Evolutionary conservation across 2,797 vertebrate species (phyloP).

Genomic region (Odontamblyopus rebecca): DNA sequence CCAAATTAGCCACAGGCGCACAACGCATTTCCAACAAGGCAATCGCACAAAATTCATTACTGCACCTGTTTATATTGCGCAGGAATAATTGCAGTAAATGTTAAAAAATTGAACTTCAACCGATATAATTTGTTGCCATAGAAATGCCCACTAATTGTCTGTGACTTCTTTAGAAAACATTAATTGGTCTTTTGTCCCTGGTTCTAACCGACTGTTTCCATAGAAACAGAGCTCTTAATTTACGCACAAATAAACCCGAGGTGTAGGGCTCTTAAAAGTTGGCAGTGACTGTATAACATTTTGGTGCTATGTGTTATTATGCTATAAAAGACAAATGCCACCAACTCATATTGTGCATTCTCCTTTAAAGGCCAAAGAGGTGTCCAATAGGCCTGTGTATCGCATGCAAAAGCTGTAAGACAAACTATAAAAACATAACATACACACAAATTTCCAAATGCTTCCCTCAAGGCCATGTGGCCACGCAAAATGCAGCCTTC

Average conservation of each 20-base stretch:
- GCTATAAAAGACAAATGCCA: neutral
- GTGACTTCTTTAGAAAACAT: neutral
- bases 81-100: neutral
- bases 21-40: neutral
- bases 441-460: too few relatives aligned
- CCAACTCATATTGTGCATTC: neutral
- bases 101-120: neutral
- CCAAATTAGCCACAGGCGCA: neutral
- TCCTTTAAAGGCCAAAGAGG: neutral
- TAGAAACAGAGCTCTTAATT: neutral
- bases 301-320: neutral
- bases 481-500: neutral
- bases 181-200: conserved; percentile 6
- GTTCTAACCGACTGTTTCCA: conserved; percentile 4
- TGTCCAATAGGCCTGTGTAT: neutral
- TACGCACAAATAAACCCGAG: neutral
- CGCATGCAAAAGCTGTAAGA: neutral
- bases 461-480: too few relatives aligned
- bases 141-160: neutral
- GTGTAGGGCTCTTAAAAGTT: too few relatives aligned
- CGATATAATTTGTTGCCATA: neutral
- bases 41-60: neutral
- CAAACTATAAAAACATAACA: neutral
- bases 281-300: neutral
- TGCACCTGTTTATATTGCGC: neutral